Conservation (phyloP, 1,140 invertebrate genomes). For the Hestina assimilis region DNA sequence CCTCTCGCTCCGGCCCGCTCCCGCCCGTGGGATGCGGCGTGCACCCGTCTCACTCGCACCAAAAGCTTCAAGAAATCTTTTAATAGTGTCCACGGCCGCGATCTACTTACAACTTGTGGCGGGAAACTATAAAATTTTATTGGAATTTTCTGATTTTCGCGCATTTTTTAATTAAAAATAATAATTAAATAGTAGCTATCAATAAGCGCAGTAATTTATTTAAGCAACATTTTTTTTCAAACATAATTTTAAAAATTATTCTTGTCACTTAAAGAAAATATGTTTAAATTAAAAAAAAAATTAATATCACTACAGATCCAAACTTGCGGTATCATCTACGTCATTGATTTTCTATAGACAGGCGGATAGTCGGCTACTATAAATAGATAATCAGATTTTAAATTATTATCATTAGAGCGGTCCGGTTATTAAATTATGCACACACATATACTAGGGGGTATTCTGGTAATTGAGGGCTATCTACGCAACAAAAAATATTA, state of each 20-base stretch:
- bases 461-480: slow-evolving; percentile 5
- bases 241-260: neutral
- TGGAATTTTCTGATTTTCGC: slow-evolving; percentile 26
- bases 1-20: slow-evolving; percentile 74
- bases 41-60: slow-evolving; percentile 64
- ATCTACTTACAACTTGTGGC: slow-evolving; percentile 75
- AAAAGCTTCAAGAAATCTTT: slow-evolving; percentile 77
- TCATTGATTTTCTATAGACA: slow-evolving; percentile 25
- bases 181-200: neutral
- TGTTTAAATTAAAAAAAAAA: too few species aligned
- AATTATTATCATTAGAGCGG: neutral
- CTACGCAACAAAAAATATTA: slow-evolving; percentile 18
- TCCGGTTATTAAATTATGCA: slow-evolving; percentile 1
- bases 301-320: neutral
- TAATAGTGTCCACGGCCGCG: slow-evolving; percentile 78
- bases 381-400: slow-evolving; percentile 41
- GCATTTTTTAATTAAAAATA: neutral
- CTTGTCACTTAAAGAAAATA: too few species aligned
- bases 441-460: slow-evolving; percentile 5
- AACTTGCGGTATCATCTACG: slow-evolving; percentile 12
- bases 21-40: slow-evolving; percentile 62
- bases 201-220: neutral
- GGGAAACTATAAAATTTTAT: slow-evolving; percentile 61
- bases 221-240: neutral
- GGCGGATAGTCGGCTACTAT: slow-evolving; percentile 25